Evolutionary conservation across 1,140 invertebrate species (phyloP).

Genomic region (Drosophila asahinai): DNA sequence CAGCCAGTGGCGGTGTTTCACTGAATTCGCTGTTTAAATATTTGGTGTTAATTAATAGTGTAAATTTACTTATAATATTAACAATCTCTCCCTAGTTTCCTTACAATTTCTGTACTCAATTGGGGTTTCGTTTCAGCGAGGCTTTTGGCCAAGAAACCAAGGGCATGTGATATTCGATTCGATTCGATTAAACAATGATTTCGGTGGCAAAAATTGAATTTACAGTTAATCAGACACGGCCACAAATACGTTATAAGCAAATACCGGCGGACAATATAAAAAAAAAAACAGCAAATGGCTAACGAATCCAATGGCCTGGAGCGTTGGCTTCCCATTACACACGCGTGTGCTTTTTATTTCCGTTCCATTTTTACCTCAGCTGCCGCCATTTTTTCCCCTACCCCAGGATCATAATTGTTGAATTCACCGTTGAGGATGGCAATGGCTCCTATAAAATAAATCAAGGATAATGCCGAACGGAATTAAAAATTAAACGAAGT

Average conservation of each 20-base stretch:
- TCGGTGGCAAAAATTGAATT: slow-evolving; percentile 67
- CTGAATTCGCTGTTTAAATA: slow-evolving; percentile 27
- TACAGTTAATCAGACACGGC: slow-evolving; percentile 82
- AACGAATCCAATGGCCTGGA: slow-evolving; percentile 58
- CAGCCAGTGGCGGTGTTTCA: slow-evolving; percentile 17
- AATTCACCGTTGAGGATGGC: slow-evolving; percentile 62
- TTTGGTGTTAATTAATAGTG: slow-evolving; percentile 19
- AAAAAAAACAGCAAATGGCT: slow-evolving; percentile 53
- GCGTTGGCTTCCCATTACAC: slow-evolving; percentile 39
- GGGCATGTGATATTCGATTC: slow-evolving; percentile 16
- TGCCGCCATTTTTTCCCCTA: background rate
- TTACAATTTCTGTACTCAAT: slow-evolving; percentile 7
- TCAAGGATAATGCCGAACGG: slow-evolving; percentile 79
- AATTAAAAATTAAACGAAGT: slow-evolving; percentile 84
- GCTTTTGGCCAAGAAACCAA: slow-evolving; percentile 11
- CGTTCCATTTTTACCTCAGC: slow-evolving; percentile 17
- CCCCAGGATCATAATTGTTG: slow-evolving; percentile 74
- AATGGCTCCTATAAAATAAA: slow-evolving; percentile 73
- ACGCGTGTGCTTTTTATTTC: slow-evolving; percentile 32
- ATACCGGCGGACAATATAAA: slow-evolving; percentile 42
- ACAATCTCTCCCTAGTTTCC: slow-evolving; percentile 4
- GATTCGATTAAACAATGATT: slow-evolving; percentile 25
- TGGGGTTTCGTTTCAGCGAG: background rate
- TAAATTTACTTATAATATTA: slow-evolving; percentile 9
- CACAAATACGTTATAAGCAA: slow-evolving; percentile 82